A percentile compares a stretch with the other conserved stretches of the same genome.
These are phyloP conservation scores for Cathartes aura DNA, from an alignment of 2,113 vertebrate species.

Conservation along the genomic window DNA sequence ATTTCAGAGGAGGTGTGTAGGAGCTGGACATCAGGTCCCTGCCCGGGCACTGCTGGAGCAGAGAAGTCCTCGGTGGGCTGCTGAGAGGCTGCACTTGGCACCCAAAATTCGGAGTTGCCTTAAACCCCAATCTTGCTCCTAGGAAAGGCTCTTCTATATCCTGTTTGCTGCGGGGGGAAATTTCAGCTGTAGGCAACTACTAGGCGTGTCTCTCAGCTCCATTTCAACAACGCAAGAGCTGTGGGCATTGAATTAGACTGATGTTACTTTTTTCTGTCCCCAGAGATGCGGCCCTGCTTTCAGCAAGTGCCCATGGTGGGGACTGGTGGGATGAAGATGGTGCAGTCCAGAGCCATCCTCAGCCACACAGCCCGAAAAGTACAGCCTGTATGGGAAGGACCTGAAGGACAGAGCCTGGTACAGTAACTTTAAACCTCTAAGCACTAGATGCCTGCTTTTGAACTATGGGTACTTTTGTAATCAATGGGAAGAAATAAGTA, in stretches of 20 bases:
- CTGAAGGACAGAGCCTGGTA: slow-evolving; percentile 76
- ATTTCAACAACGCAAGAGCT: background rate
- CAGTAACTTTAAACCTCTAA: background rate
- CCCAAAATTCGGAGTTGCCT: background rate
- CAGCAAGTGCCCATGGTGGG: slow-evolving; percentile 81
- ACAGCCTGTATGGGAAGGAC: slow-evolving; percentile 76
- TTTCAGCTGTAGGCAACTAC: background rate
- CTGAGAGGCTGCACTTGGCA: background rate
- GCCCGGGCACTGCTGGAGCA: background rate
- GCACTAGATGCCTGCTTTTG: background rate
- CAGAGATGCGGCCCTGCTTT: slow-evolving; percentile 77
- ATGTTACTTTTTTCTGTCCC: background rate
- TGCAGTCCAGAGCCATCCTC: slow-evolving; percentile 80
- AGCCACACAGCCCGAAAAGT: slow-evolving; percentile 79
- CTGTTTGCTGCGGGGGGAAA: background rate
- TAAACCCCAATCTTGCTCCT: background rate
- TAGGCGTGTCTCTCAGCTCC: background rate
- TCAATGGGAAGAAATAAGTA: background rate
- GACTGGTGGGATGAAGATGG: slow-evolving; percentile 79
- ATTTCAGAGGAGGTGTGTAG: too few species aligned
- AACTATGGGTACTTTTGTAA: background rate
- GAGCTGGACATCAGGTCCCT: background rate
- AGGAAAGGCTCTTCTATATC: background rate
- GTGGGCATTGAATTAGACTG: background rate
- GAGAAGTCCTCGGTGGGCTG: background rate